Base-by-base conservation (phyloP, 2,113 vertebrate species). In the Carassius gibelio region DNA sequence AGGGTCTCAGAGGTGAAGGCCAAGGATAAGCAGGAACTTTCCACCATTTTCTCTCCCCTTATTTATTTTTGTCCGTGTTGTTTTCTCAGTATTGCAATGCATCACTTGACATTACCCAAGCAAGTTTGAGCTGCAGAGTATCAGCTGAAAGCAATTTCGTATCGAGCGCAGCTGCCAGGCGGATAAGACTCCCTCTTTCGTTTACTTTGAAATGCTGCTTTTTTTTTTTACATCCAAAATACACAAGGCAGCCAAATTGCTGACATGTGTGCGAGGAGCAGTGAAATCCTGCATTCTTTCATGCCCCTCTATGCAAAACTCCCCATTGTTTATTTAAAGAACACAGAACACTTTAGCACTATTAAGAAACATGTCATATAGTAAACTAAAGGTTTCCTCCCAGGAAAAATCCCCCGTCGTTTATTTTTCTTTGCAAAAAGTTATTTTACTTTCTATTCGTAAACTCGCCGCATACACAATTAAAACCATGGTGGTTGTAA, bases 91-190 rank as follows among this genome's bases (percentile, higher is more conserved):
- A 93, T 95, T 93, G 94, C 95, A 95, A 96, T 91, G 92, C 94
- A 96, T 91, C 94, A 95, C 95, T 96, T 95, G 94, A 96, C 94
- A 95, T 95, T 96, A 95, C 95, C 95, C 96, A 94, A 95, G 95
- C 95, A 95, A 93, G 94, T 95, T 96, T 95, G 95, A 96, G 96
- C 93, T 85, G 88, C 94, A 94, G 95, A 93, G 89, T 94, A 96
- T 97, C 97, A 97, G 97, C 97, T 97, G 97, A 97, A 97, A 97
- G 96, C 96, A 97, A 97, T 97, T 97, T 97, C 91, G 94, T 96
- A 93, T 92, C 59, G 94, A 96, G 95, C 92, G 93, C 97, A 96
- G 96, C 96, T 96, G 96, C 96, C 96, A 96, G 96, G 94, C 94
- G 95, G 96, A 96, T 96, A 96, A 95, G 95, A 95, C 95, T 97